Evolutionary conservation across 1,140 invertebrate genomes (phyloP).

Genomic region (Stenopsyche tienmushanensis): DNA sequence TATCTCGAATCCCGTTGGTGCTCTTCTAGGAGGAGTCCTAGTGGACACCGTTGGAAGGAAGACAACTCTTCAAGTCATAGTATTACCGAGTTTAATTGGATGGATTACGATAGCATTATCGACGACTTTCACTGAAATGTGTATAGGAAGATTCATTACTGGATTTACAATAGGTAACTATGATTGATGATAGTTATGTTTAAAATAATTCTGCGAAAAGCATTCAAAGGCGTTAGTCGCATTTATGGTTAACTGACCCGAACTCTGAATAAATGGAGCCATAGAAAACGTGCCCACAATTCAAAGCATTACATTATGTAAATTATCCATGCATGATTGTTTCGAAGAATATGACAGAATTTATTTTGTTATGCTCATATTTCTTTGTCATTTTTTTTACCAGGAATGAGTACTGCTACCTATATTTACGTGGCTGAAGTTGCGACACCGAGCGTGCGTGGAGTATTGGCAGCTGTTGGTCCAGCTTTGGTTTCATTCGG

Average conservation of each 20-base stretch:
- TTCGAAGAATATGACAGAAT: too few relatives aligned
- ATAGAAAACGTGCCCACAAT: too few relatives aligned
- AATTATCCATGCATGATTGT: too few relatives aligned
- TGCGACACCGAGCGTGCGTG: slow-evolving; percentile 56
- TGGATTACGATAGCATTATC: slow-evolving; percentile 73
- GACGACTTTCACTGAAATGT: slow-evolving; percentile 60
- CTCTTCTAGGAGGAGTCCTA: slow-evolving; percentile 65
- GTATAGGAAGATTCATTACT: slow-evolving; percentile 70
- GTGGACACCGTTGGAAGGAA: slow-evolving; percentile 71
- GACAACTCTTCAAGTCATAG: slow-evolving; percentile 68
- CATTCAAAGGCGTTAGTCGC: too few relatives aligned
- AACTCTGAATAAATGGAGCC: too few relatives aligned
- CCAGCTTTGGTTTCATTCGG: slow-evolving; percentile 66
- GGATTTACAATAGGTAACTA: slow-evolving; percentile 71
- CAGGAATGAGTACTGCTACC: slow-evolving; percentile 61
- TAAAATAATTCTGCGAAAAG: too few relatives aligned
- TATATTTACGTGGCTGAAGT: slow-evolving; percentile 66
- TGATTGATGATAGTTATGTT: too few relatives aligned
- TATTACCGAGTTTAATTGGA: slow-evolving; percentile 71
- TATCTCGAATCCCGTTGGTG: slow-evolving; percentile 71
- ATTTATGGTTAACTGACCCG: too few relatives aligned
- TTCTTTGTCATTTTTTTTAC: too few relatives aligned
- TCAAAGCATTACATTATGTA: too few relatives aligned
- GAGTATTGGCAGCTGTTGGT: slow-evolving; percentile 60
- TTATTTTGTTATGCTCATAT: too few relatives aligned